Percentiles rank a stretch among this genome's conserved stretches.
phyloP scores from a whole-genome alignment of 1,140 invertebrate species.

The Trypoxylus dichotomus region DNA sequence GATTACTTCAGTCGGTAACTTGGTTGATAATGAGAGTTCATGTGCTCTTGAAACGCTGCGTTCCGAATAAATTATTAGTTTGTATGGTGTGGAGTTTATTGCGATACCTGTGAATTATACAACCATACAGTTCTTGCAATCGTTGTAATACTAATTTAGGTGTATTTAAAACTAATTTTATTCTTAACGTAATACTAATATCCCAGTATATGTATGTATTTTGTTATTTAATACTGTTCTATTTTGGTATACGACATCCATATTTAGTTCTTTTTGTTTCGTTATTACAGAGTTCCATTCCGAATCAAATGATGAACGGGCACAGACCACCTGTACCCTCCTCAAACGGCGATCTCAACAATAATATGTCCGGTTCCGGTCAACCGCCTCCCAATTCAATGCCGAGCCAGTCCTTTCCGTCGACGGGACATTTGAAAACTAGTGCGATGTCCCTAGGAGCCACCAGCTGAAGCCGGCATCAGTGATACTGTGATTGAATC shows the following conservation, averaged over 20 bases:
- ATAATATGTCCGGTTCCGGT: slow-evolving; percentile 50
- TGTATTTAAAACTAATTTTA: no score
- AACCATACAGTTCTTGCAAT: no score
- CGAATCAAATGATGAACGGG: slow-evolving; percentile 51
- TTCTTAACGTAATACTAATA: background rate
- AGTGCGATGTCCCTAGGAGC: slow-evolving; percentile 49
- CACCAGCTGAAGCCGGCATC: slow-evolving; percentile 49
- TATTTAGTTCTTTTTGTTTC: background rate
- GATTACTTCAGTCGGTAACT: no score
- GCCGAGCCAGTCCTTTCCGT: slow-evolving; percentile 44
- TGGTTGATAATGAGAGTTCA: no score
- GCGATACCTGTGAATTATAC: no score
- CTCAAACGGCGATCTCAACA: slow-evolving; percentile 51
- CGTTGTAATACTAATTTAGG: no score
- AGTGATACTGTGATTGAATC: slow-evolving; percentile 41
- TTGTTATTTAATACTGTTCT: no score
- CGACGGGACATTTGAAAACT: slow-evolving; percentile 49
- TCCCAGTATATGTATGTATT: background rate
- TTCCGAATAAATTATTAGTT: no score
- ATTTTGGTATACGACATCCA: background rate
- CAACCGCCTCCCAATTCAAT: slow-evolving; percentile 47
- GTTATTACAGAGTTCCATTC: slow-evolving; percentile 48
- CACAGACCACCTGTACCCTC: slow-evolving; percentile 47
- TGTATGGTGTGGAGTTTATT: no score
- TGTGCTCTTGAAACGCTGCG: no score